A percentile compares a stretch with the other conserved stretches of the same genome.
phyloP scores from a whole-genome alignment of 2,888 invertebrate species.

The Polylopha cassiicola region DNA sequence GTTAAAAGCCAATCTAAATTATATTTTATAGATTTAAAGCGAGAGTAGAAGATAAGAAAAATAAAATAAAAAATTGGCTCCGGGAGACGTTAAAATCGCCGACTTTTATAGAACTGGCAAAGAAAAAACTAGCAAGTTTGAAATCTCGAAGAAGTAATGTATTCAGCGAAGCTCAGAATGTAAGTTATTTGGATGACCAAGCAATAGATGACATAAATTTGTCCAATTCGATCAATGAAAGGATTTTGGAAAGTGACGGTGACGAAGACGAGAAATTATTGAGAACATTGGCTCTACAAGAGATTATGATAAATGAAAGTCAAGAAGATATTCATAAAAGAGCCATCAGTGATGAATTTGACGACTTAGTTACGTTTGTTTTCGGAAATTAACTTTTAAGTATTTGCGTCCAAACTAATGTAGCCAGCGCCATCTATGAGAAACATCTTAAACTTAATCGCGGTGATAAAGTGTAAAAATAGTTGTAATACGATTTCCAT shows the following conservation, averaged over 20 bases:
- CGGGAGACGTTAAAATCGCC: slow-evolving; percentile 59
- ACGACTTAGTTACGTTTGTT: slow-evolving; percentile 32
- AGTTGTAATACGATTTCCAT: too few species aligned
- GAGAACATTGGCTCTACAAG: slow-evolving; percentile 53
- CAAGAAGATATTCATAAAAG: slow-evolving; percentile 15
- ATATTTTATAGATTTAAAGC: slow-evolving; percentile 52
- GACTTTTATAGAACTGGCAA: slow-evolving; percentile 56
- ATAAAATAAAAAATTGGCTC: slow-evolving; percentile 64
- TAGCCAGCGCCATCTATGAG: slow-evolving; percentile 25
- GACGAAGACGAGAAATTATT: slow-evolving; percentile 52
- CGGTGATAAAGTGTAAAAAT: too few species aligned
- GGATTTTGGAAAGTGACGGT: slow-evolving; percentile 48
- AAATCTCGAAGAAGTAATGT: slow-evolving; percentile 33
- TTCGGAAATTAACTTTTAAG: slow-evolving; percentile 2
- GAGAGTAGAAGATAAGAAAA: slow-evolving; percentile 62
- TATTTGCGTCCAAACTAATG: neutral
- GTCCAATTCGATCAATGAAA: slow-evolving; percentile 56
- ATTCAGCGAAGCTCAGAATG: slow-evolving; percentile 24
- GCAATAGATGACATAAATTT: slow-evolving; percentile 60
- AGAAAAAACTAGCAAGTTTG: slow-evolving; percentile 58
- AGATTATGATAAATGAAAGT: slow-evolving; percentile 40
- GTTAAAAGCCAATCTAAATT: neutral
- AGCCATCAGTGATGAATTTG: slow-evolving; percentile 26
- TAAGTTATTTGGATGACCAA: slow-evolving; percentile 42
- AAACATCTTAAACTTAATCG: neutral